These are phyloP conservation scores for Turnix velox DNA, from an alignment of 2,113 vertebrate species.

Conservation along the genomic window DNA sequence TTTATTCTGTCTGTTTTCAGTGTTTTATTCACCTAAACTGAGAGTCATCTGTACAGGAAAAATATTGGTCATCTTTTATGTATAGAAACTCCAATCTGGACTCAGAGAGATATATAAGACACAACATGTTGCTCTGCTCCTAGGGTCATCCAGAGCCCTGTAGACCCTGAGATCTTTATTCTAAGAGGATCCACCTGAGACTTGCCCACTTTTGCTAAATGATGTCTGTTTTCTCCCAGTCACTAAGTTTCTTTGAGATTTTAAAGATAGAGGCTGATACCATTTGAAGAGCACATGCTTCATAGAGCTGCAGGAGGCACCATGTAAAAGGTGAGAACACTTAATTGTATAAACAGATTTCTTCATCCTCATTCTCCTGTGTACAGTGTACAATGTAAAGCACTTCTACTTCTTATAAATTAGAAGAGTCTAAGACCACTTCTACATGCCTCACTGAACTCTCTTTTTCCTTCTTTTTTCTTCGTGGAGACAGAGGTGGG, in stretches of 20 bases:
- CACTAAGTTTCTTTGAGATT: not conserved
- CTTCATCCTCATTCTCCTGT: not conserved
- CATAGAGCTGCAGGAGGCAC: not conserved
- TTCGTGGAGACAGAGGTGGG: too few species aligned
- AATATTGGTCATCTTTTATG: not conserved
- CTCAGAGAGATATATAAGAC: not conserved
- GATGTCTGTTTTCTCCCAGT: not conserved
- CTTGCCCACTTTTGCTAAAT: not conserved
- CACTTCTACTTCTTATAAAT: not conserved
- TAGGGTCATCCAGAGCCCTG: not conserved
- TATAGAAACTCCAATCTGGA: not conserved
- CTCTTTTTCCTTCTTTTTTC: too few species aligned
- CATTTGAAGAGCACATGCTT: not conserved
- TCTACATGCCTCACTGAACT: not conserved
- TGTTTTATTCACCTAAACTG: not conserved
- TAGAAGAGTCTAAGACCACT: not conserved
- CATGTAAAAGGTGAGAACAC: not conserved
- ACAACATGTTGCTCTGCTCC: not conserved
- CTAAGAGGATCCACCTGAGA: not conserved
- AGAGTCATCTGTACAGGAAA: not conserved
- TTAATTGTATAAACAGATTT: not conserved
- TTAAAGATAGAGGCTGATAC: not conserved
- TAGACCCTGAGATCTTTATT: not conserved
- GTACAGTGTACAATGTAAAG: not conserved
- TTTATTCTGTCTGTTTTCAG: not conserved